These are phyloP conservation scores for Drosophila orena DNA, from an alignment of 1,140 invertebrate genomes.

Conservation along the genomic window DNA sequence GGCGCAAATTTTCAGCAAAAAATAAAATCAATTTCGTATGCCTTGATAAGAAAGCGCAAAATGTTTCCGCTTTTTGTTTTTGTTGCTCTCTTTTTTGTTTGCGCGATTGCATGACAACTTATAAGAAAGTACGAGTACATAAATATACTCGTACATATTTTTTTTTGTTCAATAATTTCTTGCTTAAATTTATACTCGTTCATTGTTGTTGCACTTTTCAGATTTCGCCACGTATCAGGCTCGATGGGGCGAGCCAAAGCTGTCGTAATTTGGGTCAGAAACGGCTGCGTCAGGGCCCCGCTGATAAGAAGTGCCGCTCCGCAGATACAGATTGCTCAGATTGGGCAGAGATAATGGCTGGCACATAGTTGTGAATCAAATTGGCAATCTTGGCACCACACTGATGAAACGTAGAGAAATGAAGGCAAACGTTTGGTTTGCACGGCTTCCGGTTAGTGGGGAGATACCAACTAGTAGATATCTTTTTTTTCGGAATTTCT, in stretches of 20 bases:
- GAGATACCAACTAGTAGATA: background rate
- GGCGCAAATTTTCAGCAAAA: slow-evolving; percentile 67
- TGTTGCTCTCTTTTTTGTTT: slow-evolving; percentile 49
- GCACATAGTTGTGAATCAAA: slow-evolving; percentile 50
- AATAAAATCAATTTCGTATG: slow-evolving; percentile 78
- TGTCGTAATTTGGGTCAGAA: slow-evolving; percentile 79
- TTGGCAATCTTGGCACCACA: slow-evolving; percentile 25
- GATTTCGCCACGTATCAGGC: slow-evolving; percentile 77
- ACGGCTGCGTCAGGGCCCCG: slow-evolving; percentile 57
- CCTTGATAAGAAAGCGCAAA: slow-evolving; percentile 74
- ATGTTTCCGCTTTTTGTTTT: slow-evolving; percentile 78
- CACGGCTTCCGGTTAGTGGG: slow-evolving; percentile 20
- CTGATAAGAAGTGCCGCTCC: slow-evolving; percentile 60
- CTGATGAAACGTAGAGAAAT: slow-evolving; percentile 8
- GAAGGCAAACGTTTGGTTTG: slow-evolving; percentile 12
- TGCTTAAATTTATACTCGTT: slow-evolving; percentile 59
- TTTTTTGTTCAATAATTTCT: slow-evolving; percentile 81
- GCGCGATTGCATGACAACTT: slow-evolving; percentile 53
- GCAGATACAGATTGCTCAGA: slow-evolving; percentile 30
- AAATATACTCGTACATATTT: background rate
- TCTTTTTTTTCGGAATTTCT: background rate
- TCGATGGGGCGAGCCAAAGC: slow-evolving; percentile 37
- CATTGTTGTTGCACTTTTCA: slow-evolving; percentile 41
- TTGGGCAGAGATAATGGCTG: slow-evolving; percentile 13
- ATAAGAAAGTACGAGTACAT: slow-evolving; percentile 22